Evolutionary conservation across 1,140 invertebrate species (phyloP), one percentile per base, ranked within the genome.

Genomic region (Scaptomyza pallida): DNA sequence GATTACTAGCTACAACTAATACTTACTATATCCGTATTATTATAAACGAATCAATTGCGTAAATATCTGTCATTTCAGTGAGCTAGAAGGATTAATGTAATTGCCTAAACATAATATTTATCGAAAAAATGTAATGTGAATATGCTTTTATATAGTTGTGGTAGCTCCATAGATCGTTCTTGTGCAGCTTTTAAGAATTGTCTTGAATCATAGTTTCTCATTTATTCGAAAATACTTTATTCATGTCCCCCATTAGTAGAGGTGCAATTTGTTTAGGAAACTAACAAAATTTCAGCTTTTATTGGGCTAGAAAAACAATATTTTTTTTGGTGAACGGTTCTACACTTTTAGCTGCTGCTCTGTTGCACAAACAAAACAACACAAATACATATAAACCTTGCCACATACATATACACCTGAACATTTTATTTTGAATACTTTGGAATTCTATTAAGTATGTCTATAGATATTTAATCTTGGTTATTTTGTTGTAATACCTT

Each of bases 401-500:
- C 33, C 35, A 43, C 40, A 30, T 10, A 35, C 33, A 35, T 21
- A 15, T 13, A 26, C 6, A 56, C 30, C 12, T 15, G 16, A 13
- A 61, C 19, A 60, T 19, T 70, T 40, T 8, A 44, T 59, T 60
- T 69, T 50, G 48, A 30, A 30, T 9, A 9, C 6, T 9, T 30
- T 30, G 26, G 26, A 30, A 30, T 26, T 26, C 23, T 26, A n/a
- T n/a, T n/a, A n/a, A n/a, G n/a, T n/a, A n/a, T n/a, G n/a, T n/a
- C n/a, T n/a, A 3, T 26, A 5, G n/a, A 37, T n/a, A 37, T 55
- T 60, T 71, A 33, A 57, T 60, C 69, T 79, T 57, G 52, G 47
- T 67, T 76, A 9, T 59, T 48, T 65, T 83, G 54, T 44, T 64
- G 60, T 70, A 63, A 50, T 43, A 64, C 35, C 43, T 64, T 70